These are phyloP conservation scores for Phataginus tricuspis DNA, from an alignment of 2,797 vertebrate species.

Conservation along the genomic window DNA sequence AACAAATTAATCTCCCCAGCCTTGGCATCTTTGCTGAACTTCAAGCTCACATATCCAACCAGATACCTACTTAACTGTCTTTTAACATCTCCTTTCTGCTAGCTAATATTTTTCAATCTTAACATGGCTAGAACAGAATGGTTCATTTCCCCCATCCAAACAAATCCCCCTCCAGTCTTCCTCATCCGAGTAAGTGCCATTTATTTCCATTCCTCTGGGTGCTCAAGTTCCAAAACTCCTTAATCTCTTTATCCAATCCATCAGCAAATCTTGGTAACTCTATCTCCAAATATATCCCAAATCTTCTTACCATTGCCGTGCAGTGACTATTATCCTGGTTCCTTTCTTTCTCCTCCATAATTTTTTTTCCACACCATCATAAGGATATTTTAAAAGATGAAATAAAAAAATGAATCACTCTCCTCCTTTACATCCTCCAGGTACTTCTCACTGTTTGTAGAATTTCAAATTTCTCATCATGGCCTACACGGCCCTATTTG, in stretches of 20 bases:
- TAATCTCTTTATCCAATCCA: neutral
- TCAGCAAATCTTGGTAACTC: neutral
- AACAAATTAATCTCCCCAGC: neutral
- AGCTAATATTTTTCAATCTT: neutral
- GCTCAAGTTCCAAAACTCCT: neutral
- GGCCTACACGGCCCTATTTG: neutral
- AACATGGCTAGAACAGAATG: neutral
- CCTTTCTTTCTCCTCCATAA: neutral
- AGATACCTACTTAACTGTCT: neutral
- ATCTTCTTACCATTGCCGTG: neutral
- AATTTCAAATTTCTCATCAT: neutral
- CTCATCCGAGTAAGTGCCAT: neutral
- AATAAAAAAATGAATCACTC: neutral
- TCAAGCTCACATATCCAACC: neutral
- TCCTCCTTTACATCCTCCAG: neutral
- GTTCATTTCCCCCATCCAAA: neutral
- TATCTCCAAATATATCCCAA: neutral
- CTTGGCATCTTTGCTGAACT: neutral
- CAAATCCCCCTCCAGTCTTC: neutral
- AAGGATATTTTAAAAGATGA: neutral
- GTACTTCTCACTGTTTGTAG: neutral
- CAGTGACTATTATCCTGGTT: neutral
- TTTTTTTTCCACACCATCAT: neutral
- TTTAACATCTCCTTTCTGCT: neutral
- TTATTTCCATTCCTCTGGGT: neutral